Base-by-base conservation (phyloP, 2,113 vertebrate genomes). In the Podilymbus podiceps region DNA sequence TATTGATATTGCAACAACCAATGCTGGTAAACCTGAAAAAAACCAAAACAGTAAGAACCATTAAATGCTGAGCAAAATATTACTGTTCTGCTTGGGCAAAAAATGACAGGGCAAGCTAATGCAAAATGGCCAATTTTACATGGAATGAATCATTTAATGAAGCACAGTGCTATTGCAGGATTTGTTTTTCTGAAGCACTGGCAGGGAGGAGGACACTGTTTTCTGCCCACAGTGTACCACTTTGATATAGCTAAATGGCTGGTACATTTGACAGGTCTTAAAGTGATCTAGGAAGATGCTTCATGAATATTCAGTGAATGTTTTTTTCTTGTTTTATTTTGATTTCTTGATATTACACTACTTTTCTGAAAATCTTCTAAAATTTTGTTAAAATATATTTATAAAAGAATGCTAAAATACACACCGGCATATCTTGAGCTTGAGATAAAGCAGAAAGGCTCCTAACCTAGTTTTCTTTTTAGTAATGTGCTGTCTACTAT, bases 1-100 rank as follows among this genome's bases (percentile, higher is more conserved):
- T 98, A 99, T 99, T 78, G 99, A 99, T 92, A 99, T 99, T 69
- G 99, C 99, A 95, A 99, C 99, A 88, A 99, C 99, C 97, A 99
- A 98, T 75, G 99, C 99, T 95, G 99, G 99, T 96, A 99, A 98
- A 96, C 99, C 99, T 99, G 97, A 63, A 96, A 97, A 75, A 94
- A 83, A 38, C 1, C 63, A 77, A 98, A 97, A 95, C 60, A 96
- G 68, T 91, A 60, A 87, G 64, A 85, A 93, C 44, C 52, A 94
- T 67, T 76, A 67, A 44, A 71, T 76, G 52, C 22, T 83, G 28
- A 77, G 8, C 25, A 93, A 75, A 91, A 80, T 46, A 79, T 82
- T 81, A 12, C 30, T 75, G 56, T 47, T 92, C 53, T 30, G 28
- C 28, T 53, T 59, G n/a, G 68, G 88, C 31, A 74, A 67, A 82